A percentile compares a stretch with the other conserved stretches of the same genome.
These are phyloP conservation scores for Rhipidura dahli DNA, from an alignment of 2,113 vertebrate genomes.

Conservation along the genomic window DNA sequence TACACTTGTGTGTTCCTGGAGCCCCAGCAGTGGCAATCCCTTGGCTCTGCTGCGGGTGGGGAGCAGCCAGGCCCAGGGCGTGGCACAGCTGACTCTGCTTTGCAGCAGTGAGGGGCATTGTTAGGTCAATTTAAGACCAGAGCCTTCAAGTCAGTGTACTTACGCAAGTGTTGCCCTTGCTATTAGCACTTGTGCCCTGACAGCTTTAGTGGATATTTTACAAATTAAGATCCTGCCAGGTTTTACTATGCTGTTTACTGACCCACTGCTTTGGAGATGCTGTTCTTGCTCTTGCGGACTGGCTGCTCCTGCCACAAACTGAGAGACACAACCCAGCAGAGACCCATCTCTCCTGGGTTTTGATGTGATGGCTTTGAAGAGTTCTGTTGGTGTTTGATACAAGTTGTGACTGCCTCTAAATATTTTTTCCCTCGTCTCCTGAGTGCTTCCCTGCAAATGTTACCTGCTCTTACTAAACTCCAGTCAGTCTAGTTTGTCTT, in stretches of 20 bases:
- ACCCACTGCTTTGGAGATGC: neutral
- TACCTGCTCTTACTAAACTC: neutral
- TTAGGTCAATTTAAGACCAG: conserved; percentile 43
- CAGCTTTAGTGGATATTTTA: neutral
- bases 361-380: neutral
- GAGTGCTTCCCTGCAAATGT: neutral
- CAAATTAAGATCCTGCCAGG: conserved; percentile 58
- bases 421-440: neutral
- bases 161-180: conserved; percentile 63
- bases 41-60: neutral
- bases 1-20: neutral
- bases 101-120: conserved; percentile 11
- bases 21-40: neutral
- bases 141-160: conserved; percentile 65
- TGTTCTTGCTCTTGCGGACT: neutral
- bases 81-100: neutral
- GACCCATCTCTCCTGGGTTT: neutral
- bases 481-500: neutral
- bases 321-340: neutral
- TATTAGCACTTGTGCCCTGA: neutral
- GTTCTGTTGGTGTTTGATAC: neutral
- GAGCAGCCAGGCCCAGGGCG: neutral
- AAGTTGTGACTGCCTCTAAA: neutral
- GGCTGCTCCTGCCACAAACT: neutral
- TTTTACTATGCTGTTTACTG: conserved; percentile 29